These are phyloP conservation scores for Anoplolepis gracilipes DNA, from an alignment of 1,140 invertebrate species.

Conservation along the genomic window DNA sequence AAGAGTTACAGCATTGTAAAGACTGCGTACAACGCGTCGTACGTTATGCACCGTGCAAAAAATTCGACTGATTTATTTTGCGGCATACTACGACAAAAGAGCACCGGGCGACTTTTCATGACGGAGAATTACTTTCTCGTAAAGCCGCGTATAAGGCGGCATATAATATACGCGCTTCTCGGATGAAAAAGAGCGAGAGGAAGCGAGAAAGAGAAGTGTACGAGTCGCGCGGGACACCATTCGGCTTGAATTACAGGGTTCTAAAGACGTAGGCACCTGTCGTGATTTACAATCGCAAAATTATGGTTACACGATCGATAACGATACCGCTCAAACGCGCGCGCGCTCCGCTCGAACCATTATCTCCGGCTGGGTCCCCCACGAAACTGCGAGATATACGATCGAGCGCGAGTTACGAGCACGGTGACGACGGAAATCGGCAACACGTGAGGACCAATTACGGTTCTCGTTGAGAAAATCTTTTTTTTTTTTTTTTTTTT, in stretches of 20 bases:
- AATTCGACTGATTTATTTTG: constrained; percentile 62
- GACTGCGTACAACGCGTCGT: constrained; percentile 29
- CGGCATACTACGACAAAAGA: constrained; percentile 21
- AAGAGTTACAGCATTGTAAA: constrained; percentile 61
- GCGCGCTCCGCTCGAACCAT: constrained; percentile 48
- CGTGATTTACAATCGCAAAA: constrained; percentile 75
- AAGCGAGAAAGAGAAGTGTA: neutral
- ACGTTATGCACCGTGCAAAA: constrained; percentile 42
- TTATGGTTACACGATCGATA: constrained; percentile 73
- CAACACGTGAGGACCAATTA: constrained; percentile 46
- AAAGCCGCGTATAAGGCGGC: constrained; percentile 40
- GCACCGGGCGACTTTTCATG: constrained; percentile 54
- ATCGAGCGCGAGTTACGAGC: constrained; percentile 58
- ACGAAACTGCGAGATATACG: constrained; percentile 71
- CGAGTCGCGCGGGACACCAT: constrained; percentile 61
- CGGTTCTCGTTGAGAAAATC: neutral
- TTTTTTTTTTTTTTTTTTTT: constrained; percentile 27
- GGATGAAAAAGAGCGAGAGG: neutral
- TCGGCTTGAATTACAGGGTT: constrained; percentile 69
- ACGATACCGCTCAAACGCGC: constrained; percentile 66
- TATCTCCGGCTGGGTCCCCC: constrained; percentile 63
- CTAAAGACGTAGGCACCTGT: constrained; percentile 74
- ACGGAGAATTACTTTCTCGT: constrained; percentile 64
- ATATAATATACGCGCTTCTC: constrained; percentile 52
- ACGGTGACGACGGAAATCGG: constrained; percentile 29